phyloP scores from a whole-genome alignment of 92 coral and sea anemone species.

The Plumapathes pennacea region DNA sequence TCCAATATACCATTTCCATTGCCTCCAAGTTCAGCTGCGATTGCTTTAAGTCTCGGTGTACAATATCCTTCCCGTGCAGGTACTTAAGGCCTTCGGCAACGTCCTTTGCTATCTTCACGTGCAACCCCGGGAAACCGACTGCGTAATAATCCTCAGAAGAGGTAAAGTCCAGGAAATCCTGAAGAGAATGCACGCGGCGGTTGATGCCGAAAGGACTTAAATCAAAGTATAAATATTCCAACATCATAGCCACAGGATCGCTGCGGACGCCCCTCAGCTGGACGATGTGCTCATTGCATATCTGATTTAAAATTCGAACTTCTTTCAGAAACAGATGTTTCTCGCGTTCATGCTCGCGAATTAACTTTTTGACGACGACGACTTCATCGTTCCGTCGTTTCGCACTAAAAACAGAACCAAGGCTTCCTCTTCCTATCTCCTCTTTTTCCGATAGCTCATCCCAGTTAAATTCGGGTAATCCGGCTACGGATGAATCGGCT shows the following conservation, averaged over 20 bases:
- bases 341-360: too few relatives aligned
- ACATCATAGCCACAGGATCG: constrained; percentile 7
- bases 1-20: constrained; percentile 38
- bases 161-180: constrained; percentile 9
- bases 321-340: too few relatives aligned
- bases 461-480: background rate
- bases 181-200: constrained; percentile 12
- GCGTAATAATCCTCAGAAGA: constrained; percentile 15
- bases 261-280: too few relatives aligned
- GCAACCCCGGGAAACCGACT: constrained; percentile 15
- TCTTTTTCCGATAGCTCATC: background rate
- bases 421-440: too few relatives aligned
- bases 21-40: constrained; percentile 40
- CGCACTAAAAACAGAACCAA: constrained; percentile 4
- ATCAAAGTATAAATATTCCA: background rate
- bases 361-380: too few relatives aligned
- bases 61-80: constrained; percentile 27
- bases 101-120: constrained; percentile 22
- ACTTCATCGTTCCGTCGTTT: background rate
- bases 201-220: constrained; percentile 13
- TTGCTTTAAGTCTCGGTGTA: constrained; percentile 32
- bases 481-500: too few relatives aligned
- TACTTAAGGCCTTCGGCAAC: constrained; percentile 11
- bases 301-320: too few relatives aligned
- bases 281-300: too few relatives aligned